Conservation (phyloP, 2,888 invertebrate genomes). For the Sisyra terminalis region DNA sequence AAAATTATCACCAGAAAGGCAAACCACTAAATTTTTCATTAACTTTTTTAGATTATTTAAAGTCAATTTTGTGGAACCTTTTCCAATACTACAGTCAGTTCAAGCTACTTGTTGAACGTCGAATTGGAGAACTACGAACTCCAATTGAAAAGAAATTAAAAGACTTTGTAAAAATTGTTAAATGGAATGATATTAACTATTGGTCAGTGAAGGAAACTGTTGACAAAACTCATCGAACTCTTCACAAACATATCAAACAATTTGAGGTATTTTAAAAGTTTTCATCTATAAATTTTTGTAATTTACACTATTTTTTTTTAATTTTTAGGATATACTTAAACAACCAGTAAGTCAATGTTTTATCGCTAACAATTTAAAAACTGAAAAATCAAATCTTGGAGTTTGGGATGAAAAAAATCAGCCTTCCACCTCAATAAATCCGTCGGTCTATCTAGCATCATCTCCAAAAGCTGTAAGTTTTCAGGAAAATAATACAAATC, state of each 20-base stretch:
- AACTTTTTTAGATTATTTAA: constrained; percentile 32
- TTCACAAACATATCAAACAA: constrained; percentile 75
- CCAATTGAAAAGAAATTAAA: constrained; percentile 86
- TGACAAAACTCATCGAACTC: constrained; percentile 69
- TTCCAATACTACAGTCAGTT: constrained; percentile 77
- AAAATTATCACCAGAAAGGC: too few species aligned
- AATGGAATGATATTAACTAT: constrained; percentile 90
- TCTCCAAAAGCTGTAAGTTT: constrained; percentile 14
- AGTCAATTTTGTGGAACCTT: constrained; percentile 62
- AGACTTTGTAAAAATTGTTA: constrained; percentile 86
- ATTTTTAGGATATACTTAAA: constrained; percentile 33
- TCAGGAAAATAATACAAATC: too few species aligned
- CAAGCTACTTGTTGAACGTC: constrained; percentile 38
- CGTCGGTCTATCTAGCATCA: constrained; percentile 28
- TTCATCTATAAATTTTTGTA: neutral
- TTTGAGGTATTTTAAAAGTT: constrained; percentile 51
- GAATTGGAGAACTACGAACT: constrained; percentile 47
- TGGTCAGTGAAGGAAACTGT: constrained; percentile 85
- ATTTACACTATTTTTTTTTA: neutral
- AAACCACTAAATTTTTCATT: too few species aligned
- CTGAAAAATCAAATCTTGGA: constrained; percentile 32
- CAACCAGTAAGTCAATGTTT: constrained; percentile 31
- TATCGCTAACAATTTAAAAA: constrained; percentile 24
- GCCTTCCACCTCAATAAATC: constrained; percentile 22
- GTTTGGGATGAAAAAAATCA: constrained; percentile 34